phyloP scores from a whole-genome alignment of 2,113 vertebrate species.

The Zingel zingel region DNA sequence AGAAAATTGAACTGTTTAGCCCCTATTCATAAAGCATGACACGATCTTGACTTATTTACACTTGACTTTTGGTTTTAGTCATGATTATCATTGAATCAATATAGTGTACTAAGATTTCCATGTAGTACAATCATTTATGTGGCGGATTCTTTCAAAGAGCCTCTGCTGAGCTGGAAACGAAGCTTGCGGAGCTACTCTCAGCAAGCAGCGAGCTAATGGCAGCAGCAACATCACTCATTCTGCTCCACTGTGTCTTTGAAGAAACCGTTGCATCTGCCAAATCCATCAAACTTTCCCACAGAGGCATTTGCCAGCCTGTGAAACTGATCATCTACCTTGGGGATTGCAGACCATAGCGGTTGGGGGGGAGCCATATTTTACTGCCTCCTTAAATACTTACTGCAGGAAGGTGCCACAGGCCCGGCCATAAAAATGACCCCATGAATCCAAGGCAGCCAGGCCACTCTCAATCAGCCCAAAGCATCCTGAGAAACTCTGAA shows the following conservation, averaged over 20 bases:
- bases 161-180: slow-evolving; percentile 51
- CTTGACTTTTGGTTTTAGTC: background rate
- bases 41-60: background rate
- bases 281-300: slow-evolving; percentile 79
- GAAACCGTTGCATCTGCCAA: slow-evolving; percentile 78
- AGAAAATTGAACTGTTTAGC: no score
- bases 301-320: slow-evolving; percentile 75
- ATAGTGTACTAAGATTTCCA: background rate
- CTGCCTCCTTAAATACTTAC: slow-evolving; percentile 81
- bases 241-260: slow-evolving; percentile 72
- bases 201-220: slow-evolving; percentile 61
- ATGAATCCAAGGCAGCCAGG: slow-evolving; percentile 59
- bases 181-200: slow-evolving; percentile 42
- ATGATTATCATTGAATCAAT: background rate
- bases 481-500: slow-evolving; percentile 68
- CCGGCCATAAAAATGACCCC: slow-evolving; percentile 63
- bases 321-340: slow-evolving; percentile 83
- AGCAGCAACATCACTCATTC: slow-evolving; percentile 70
- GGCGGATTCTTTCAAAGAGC: slow-evolving; percentile 10
- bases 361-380: slow-evolving; percentile 70
- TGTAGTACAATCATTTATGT: slow-evolving; percentile 3
- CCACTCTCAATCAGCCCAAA: slow-evolving; percentile 64
- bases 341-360: slow-evolving; percentile 60
- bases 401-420: slow-evolving; percentile 73
- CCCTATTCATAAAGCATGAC: background rate